phyloP scores from a whole-genome alignment of 2,888 invertebrate species.

The Nephrotoma flavescens region DNA sequence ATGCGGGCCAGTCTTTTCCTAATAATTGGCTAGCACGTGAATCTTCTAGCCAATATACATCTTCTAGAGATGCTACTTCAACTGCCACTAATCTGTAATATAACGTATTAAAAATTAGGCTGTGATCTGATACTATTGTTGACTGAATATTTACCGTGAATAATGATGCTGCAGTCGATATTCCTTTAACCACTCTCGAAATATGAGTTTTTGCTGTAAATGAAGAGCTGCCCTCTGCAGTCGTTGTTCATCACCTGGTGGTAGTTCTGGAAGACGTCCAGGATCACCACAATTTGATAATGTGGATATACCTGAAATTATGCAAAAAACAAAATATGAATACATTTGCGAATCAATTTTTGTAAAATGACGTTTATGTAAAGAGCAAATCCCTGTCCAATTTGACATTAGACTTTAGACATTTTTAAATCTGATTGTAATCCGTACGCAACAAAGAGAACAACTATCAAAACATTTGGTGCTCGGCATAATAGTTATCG shows the following conservation, averaged over 20 bases:
- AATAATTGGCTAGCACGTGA: conserved; percentile 59
- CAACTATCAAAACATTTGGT: too few relatives aligned
- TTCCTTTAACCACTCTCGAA: conserved; percentile 71
- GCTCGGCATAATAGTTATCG: too few relatives aligned
- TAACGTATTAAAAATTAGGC: conserved; percentile 1
- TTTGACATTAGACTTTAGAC: too few relatives aligned
- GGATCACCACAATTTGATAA: conserved; percentile 69
- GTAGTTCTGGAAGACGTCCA: conserved; percentile 59
- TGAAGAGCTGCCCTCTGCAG: conserved; percentile 66
- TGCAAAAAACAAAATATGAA: conserved; percentile 12
- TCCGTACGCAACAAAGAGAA: too few relatives aligned
- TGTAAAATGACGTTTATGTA: too few relatives aligned
- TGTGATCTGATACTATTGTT: background rate
- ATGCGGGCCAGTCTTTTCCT: conserved; percentile 62
- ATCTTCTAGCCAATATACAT: conserved; percentile 83
- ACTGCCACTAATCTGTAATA: conserved; percentile 49
- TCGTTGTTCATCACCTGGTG: conserved; percentile 69
- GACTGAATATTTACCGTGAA: conserved; percentile 37
- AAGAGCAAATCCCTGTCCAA: too few relatives aligned
- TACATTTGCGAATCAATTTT: too few relatives aligned
- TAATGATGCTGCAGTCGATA: conserved; percentile 59
- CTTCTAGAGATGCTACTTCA: conserved; percentile 74
- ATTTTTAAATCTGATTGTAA: too few relatives aligned
- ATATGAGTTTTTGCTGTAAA: conserved; percentile 67
- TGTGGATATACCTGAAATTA: conserved; percentile 58